Evolutionary conservation across 2,113 vertebrate genomes (phyloP).

Genomic region (Tenrec ecaudatus): DNA sequence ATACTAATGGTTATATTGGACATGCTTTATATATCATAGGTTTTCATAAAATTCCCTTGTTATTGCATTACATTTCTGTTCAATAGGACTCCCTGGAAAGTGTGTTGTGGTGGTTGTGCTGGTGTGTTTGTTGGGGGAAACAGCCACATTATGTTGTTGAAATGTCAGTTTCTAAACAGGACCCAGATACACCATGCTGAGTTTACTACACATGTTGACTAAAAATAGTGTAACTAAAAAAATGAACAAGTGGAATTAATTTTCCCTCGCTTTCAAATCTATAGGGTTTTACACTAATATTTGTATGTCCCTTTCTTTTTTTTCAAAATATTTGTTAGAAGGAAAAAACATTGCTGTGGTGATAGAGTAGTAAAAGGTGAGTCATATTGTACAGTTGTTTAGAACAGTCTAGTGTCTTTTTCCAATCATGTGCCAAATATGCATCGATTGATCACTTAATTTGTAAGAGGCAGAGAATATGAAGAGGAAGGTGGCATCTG

Average conservation of each 20-base stretch:
- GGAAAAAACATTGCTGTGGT: background rate
- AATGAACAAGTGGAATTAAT: constrained; percentile 40
- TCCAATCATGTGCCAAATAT: background rate
- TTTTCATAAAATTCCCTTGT: constrained; percentile 39
- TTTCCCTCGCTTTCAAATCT: constrained; percentile 23
- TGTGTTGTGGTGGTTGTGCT: background rate
- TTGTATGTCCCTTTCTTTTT: constrained; percentile 16
- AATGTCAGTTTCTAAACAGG: constrained; percentile 37
- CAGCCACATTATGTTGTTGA: background rate
- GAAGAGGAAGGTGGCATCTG: background rate
- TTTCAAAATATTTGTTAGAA: constrained; percentile 26
- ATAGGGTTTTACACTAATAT: constrained; percentile 12
- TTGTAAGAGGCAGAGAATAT: background rate
- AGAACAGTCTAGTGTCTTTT: background rate
- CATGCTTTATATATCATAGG: background rate
- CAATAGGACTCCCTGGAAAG: background rate
- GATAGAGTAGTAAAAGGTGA: background rate
- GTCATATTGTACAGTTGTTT: background rate
- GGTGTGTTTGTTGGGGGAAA: background rate
- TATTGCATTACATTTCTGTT: background rate
- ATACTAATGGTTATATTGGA: background rate
- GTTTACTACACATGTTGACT: constrained; percentile 2
- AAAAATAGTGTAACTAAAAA: constrained; percentile 18
- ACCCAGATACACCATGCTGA: background rate
- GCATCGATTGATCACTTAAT: background rate